phyloP scores from a whole-genome alignment of 2,113 vertebrate species.

The Pogonocichla stellata region DNA sequence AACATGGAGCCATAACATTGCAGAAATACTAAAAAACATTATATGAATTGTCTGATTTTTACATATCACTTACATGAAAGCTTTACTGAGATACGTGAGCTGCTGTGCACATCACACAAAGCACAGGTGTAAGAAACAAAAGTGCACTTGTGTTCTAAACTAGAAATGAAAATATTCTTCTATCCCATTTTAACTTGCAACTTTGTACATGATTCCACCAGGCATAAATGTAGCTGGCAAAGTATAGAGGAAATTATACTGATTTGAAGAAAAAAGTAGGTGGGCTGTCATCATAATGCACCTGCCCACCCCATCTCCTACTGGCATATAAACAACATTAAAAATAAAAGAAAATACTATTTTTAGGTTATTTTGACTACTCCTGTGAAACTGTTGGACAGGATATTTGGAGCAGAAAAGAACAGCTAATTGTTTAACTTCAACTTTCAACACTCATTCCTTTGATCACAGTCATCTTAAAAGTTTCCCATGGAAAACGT shows the following conservation, averaged over 20 bases:
- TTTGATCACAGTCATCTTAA: slow-evolving; percentile 26
- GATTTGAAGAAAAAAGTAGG: background rate
- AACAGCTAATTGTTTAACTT: background rate
- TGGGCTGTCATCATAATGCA: background rate
- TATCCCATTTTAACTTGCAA: background rate
- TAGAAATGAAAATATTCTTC: background rate
- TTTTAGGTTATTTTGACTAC: background rate
- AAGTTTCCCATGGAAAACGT: background rate
- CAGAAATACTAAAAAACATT: background rate
- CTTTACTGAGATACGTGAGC: background rate
- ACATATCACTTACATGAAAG: background rate
- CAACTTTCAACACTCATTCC: background rate
- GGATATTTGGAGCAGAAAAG: background rate
- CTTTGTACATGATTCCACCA: background rate
- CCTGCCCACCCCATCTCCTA: background rate
- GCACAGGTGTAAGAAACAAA: background rate
- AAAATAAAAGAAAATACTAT: background rate
- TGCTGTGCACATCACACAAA: background rate
- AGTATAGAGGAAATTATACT: background rate
- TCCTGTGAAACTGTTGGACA: background rate
- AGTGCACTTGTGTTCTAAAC: background rate
- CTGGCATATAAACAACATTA: background rate
- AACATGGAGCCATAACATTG: background rate
- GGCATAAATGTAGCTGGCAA: background rate
- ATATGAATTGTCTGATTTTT: background rate